phyloP scores from a whole-genome alignment of 2,113 vertebrate genomes.

The Fregetta grallaria region DNA sequence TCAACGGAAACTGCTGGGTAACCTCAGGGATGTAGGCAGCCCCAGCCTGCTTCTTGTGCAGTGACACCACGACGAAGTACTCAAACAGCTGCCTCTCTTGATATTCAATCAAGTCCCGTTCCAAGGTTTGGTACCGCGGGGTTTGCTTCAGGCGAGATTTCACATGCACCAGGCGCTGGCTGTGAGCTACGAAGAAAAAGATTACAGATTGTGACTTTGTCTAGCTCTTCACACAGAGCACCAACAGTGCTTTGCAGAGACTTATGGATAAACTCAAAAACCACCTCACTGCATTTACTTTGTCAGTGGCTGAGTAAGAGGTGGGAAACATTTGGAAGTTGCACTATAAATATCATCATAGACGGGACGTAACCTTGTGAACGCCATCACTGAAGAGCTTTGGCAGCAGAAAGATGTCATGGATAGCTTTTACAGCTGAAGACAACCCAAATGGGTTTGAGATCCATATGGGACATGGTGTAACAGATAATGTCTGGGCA shows the following conservation, averaged over 20 bases:
- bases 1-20: constrained; percentile 94
- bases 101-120: constrained; percentile 85
- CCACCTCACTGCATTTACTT: neutral
- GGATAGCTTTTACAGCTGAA: neutral
- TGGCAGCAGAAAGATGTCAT: neutral
- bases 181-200: constrained; percentile 80
- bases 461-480: neutral
- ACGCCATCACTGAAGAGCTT: neutral
- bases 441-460: neutral
- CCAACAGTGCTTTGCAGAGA: neutral
- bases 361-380: neutral
- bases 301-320: neutral
- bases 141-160: constrained; percentile 91
- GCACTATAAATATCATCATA: neutral
- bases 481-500: neutral
- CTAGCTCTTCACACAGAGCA: neutral
- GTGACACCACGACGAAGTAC: constrained; percentile 92
- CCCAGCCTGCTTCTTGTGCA: constrained; percentile 91
- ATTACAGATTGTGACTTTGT: neutral
- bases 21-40: constrained; percentile 89
- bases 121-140: constrained; percentile 81
- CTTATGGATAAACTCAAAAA: neutral
- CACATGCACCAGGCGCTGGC: constrained; percentile 90
- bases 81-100: constrained; percentile 94
- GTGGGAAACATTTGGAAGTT: neutral